Percentiles rank a stretch among this genome's conserved stretches.
Conservation (phyloP, 2,888 invertebrate genomes). For the Morinoia aosen region DNA sequence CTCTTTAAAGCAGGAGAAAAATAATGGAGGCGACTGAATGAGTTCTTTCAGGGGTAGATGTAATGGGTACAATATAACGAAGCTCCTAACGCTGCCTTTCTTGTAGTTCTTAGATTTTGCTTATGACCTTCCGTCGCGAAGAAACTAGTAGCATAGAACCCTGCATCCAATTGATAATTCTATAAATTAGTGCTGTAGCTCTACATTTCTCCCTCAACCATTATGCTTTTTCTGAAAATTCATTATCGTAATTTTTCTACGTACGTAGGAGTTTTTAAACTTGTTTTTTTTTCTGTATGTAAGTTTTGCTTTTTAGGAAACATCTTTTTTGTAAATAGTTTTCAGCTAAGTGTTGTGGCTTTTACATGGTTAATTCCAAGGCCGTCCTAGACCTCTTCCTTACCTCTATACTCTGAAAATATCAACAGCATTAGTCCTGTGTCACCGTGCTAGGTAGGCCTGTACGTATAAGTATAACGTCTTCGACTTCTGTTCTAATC, state of each 20-base stretch:
- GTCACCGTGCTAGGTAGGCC: not conserved
- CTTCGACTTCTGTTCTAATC: not conserved
- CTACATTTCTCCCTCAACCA: not conserved
- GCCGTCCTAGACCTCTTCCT: conserved; percentile 20
- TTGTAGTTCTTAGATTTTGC: conserved; percentile 13
- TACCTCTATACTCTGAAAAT: not conserved
- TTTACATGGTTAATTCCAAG: not conserved
- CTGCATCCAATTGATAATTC: not conserved
- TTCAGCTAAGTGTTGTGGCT: conserved; percentile 41
- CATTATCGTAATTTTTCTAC: not conserved
- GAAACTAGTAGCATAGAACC: not conserved
- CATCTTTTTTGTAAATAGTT: conserved; percentile 29
- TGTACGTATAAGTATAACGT: not conserved
- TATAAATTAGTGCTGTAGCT: not conserved
- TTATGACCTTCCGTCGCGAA: not conserved
- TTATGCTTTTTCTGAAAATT: not conserved
- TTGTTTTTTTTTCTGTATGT: not conserved
- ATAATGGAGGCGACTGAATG: not conserved
- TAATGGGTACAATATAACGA: not conserved
- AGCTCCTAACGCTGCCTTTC: conserved; percentile 32
- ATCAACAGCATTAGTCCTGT: not conserved
- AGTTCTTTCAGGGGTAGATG: not conserved
- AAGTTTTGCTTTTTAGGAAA: not conserved
- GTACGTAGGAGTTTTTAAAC: not conserved
- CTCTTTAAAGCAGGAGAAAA: not conserved